Evolutionary conservation across 2,888 invertebrate genomes (phyloP).

Genomic region (Bursaphelenchus okinawaensis): DNA sequence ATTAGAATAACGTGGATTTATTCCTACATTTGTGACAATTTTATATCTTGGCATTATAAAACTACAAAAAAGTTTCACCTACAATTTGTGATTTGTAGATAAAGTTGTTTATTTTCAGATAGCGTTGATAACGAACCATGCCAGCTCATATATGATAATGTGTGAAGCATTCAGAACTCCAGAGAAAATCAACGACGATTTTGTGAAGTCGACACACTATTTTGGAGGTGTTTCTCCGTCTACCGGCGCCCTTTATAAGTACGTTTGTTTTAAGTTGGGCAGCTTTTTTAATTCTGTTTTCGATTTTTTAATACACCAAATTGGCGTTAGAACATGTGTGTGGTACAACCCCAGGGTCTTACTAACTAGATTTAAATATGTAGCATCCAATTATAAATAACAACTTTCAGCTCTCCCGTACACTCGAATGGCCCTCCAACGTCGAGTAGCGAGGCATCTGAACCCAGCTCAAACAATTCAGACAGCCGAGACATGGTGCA

Average conservation of each 20-base stretch:
- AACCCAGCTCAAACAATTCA: not conserved
- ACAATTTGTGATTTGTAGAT: too few species aligned
- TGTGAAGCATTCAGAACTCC: constrained; percentile 57
- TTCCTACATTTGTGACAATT: not conserved
- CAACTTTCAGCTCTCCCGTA: not conserved
- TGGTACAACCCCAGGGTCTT: too few species aligned
- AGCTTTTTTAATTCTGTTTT: too few species aligned
- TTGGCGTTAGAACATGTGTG: too few species aligned
- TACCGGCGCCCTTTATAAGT: constrained; percentile 7
- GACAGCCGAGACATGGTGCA: constrained; percentile 13
- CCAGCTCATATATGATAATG: constrained; percentile 56
- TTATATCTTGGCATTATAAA: not conserved
- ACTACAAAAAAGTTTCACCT: too few species aligned
- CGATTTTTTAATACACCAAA: too few species aligned
- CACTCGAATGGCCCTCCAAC: not conserved
- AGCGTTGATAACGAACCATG: constrained; percentile 55
- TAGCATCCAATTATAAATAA: too few species aligned
- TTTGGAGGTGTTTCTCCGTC: constrained; percentile 14
- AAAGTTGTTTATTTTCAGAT: constrained; percentile 31
- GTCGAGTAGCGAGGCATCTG: not conserved
- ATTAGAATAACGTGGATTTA: not conserved
- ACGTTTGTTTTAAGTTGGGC: not conserved
- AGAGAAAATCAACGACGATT: constrained; percentile 37
- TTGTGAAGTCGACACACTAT: constrained; percentile 23
- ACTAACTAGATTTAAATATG: too few species aligned